These are phyloP conservation scores for Blennius ocellaris DNA, from an alignment of 2,113 vertebrate species.

Conservation along the genomic window DNA sequence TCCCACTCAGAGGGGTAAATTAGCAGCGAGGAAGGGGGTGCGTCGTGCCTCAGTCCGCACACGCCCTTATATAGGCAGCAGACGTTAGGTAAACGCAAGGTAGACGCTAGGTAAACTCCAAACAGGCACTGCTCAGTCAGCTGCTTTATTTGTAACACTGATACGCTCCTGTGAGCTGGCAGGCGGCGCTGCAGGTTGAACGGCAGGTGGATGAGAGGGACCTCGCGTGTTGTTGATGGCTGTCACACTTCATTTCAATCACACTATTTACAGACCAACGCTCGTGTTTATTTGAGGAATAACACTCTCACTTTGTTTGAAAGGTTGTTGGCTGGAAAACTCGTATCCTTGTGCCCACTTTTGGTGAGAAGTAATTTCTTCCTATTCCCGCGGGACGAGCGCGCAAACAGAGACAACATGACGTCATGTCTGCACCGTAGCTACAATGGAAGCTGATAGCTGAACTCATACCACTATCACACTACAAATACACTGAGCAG, in stretches of 20 bases:
- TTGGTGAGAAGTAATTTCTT: conserved; percentile 18
- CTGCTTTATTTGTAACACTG: conserved; percentile 75
- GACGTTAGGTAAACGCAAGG: conserved; percentile 85
- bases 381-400: conserved; percentile 8
- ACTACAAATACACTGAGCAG: neutral
- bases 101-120: conserved; percentile 85
- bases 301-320: conserved; percentile 37
- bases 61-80: conserved; percentile 84
- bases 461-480: conserved; percentile 18
- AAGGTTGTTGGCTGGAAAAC: conserved; percentile 37
- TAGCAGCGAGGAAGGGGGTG: conserved; percentile 42
- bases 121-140: conserved; percentile 72
- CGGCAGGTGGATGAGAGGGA: conserved; percentile 44
- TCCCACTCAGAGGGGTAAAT: conserved; percentile 60
- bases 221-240: conserved; percentile 20
- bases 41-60: conserved; percentile 32
- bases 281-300: conserved; percentile 39
- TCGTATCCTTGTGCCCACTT: conserved; percentile 30
- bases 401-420: conserved; percentile 57
- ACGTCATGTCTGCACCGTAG: conserved; percentile 64
- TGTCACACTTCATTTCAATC: conserved; percentile 46
- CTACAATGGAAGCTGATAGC: conserved; percentile 42
- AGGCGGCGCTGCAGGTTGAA: conserved; percentile 44
- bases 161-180: conserved; percentile 75
- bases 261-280: conserved; percentile 50